Percentiles rank a stretch among this genome's conserved stretches.
Evolutionary conservation across 1,140 invertebrate species (phyloP).

Genomic region (Proctacanthus coquilletti): DNA sequence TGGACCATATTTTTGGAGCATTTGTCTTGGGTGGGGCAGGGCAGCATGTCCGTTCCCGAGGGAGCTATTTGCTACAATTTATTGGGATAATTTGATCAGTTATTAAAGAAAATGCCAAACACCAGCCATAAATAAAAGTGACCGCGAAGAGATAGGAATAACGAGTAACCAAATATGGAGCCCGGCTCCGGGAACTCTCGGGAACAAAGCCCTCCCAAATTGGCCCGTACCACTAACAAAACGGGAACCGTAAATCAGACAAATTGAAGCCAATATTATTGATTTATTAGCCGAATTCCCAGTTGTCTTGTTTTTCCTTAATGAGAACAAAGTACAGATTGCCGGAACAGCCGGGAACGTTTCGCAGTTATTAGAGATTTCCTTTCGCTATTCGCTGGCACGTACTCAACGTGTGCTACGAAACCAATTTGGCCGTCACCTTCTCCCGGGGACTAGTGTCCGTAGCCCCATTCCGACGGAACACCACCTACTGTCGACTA

Average conservation of each 20-base stretch:
- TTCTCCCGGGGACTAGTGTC: too few species aligned
- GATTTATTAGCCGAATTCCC: neutral
- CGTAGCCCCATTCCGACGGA: too few species aligned
- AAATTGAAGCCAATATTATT: neutral
- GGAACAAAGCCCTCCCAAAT: neutral
- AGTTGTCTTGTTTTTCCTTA: neutral
- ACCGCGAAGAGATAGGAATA: neutral
- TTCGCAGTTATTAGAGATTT: too few species aligned
- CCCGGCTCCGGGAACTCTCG: neutral
- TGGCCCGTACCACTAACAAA: neutral
- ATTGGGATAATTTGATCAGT: neutral
- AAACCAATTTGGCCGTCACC: too few species aligned
- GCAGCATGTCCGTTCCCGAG: too few species aligned
- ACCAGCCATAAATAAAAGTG: neutral
- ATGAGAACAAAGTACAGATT: neutral
- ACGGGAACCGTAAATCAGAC: neutral
- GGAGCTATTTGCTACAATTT: neutral
- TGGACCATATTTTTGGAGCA: too few species aligned
- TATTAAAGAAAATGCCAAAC: neutral
- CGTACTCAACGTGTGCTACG: too few species aligned
- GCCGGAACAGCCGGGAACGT: too few species aligned
- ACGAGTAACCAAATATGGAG: neutral
- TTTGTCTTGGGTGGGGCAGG: too few species aligned
- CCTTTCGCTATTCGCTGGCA: too few species aligned
- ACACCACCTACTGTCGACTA: too few species aligned